Conservation (phyloP, 1,140 invertebrate species). For the Oryctes rhinoceros region DNA sequence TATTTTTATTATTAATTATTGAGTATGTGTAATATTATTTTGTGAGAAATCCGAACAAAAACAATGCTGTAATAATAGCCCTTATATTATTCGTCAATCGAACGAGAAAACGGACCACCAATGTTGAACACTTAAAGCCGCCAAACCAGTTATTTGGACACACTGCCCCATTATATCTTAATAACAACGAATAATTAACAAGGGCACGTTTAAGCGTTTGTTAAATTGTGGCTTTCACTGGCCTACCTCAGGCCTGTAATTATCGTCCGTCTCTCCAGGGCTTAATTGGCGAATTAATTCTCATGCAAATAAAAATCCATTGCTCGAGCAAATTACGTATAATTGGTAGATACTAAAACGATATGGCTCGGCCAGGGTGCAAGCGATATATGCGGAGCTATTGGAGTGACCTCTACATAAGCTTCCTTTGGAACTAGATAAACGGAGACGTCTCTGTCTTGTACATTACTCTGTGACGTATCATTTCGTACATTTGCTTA, state of each 20-base stretch:
- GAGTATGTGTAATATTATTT: too few relatives aligned
- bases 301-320: slow-evolving; percentile 3
- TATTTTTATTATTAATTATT: too few relatives aligned
- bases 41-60: too few relatives aligned
- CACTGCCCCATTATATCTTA: not conserved
- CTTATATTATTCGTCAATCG: not conserved
- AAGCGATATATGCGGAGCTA: not conserved
- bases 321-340: not conserved
- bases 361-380: not conserved
- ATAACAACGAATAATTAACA: slow-evolving; percentile 12
- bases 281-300: not conserved
- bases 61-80: too few relatives aligned
- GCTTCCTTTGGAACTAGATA: not conserved
- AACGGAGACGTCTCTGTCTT: not conserved
- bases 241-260: not conserved
- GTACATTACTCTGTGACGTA: not conserved
- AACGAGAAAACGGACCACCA: not conserved
- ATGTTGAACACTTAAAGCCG: not conserved
- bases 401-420: not conserved
- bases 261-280: not conserved
- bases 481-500: not conserved
- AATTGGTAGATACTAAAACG: slow-evolving; percentile 14
- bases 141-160: slow-evolving; percentile 15
- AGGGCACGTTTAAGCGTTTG: slow-evolving; percentile 15
- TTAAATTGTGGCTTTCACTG: not conserved